A percentile compares a stretch with the other conserved stretches of the same genome.
Conservation (phyloP, 2,113 vertebrate species). For the Leptosomus discolor region DNA sequence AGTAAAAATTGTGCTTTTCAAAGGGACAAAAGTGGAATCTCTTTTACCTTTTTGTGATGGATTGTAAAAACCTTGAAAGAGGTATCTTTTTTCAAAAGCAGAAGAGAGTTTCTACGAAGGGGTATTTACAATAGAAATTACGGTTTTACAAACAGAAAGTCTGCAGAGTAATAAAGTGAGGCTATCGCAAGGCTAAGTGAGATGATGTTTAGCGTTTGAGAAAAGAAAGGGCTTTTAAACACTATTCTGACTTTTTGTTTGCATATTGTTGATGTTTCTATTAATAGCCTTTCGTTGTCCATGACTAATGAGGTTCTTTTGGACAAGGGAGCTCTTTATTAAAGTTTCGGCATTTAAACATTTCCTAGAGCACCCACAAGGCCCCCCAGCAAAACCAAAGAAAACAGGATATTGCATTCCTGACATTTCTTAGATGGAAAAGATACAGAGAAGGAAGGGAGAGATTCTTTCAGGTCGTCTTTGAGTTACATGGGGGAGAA, state of each 20-base stretch:
- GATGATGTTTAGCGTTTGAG: background rate
- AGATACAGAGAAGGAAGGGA: background rate
- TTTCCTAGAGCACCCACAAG: conserved; percentile 5
- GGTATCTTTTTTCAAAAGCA: background rate
- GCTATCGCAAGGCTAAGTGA: background rate
- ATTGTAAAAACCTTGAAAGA: background rate
- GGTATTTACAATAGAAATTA: background rate
- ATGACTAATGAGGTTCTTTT: conserved; percentile 38
- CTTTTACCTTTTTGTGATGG: background rate
- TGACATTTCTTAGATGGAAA: conserved; percentile 42
- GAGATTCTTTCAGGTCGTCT: background rate
- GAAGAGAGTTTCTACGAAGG: background rate
- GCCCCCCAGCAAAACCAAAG: conserved; percentile 29
- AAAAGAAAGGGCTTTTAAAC: background rate
- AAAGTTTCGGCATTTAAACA: conserved; percentile 19
- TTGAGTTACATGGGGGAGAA: background rate
- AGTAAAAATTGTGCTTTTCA: background rate
- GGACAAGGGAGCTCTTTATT: background rate
- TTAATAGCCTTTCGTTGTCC: conserved; percentile 46
- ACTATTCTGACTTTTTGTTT: conserved; percentile 5
- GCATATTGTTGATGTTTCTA: conserved; percentile 24
- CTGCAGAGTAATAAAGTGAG: background rate
- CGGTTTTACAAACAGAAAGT: background rate
- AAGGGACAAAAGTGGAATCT: background rate
- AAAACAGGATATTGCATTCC: conserved; percentile 59